Conservation (phyloP, 2,888 invertebrate genomes). For the Alcis repandata region DNA sequence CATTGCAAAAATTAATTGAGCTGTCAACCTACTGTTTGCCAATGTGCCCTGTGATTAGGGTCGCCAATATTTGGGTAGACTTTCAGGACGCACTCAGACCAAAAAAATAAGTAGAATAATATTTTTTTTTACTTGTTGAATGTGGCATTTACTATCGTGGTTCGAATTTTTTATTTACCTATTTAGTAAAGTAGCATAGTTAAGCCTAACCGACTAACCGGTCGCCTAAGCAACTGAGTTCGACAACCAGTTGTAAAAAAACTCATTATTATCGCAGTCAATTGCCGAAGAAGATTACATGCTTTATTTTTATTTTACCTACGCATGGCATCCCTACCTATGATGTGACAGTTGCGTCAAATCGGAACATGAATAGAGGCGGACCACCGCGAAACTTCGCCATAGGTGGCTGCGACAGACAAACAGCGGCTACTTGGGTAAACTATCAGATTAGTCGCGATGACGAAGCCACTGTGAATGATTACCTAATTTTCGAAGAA, state of each 20-base stretch:
- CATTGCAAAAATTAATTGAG: constrained; percentile 37
- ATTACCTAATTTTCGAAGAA: background rate
- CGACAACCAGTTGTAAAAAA: no score
- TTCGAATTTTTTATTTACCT: no score
- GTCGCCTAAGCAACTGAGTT: no score
- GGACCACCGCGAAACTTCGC: constrained; percentile 1
- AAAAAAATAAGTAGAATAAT: no score
- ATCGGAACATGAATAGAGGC: constrained; percentile 14
- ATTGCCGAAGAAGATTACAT: background rate
- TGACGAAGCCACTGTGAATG: background rate
- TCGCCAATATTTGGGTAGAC: background rate
- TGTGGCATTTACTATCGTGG: no score
- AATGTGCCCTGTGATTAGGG: constrained; percentile 19
- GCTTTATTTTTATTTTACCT: background rate
- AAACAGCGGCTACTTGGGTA: constrained; percentile 6
- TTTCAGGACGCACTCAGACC: background rate
- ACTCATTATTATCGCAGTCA: no score
- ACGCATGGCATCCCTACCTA: background rate
- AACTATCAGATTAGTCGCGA: background rate
- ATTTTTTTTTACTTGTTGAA: no score
- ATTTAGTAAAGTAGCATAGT: no score
- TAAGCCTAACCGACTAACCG: no score
- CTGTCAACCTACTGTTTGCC: constrained; percentile 26
- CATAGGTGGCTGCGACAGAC: constrained; percentile 19
- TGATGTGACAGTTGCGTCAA: constrained; percentile 22